Base-by-base conservation (phyloP, 2,113 vertebrate species). In the Podocnemis expansa region DNA sequence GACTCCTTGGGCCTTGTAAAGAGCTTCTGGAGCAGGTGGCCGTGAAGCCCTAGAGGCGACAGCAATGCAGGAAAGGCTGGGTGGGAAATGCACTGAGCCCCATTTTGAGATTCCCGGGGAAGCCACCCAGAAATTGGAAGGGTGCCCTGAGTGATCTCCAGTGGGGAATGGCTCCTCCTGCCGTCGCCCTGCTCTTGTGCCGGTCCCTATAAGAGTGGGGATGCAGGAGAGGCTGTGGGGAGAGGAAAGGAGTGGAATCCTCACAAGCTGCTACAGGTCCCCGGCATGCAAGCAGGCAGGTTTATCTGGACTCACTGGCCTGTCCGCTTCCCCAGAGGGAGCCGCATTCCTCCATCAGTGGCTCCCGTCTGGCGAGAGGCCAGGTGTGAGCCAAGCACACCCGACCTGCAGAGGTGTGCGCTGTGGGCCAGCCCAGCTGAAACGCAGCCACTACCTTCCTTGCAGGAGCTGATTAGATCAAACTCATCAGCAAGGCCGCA, bases 231-330 rank as follows among this genome's bases (percentile, higher is more conserved):
- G n/a, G 45, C 34, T 38, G 67, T 49, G 22, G 41, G 60, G 31
- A 21, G 47, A 52, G 67, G 85, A 41, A 34, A 78, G 93, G 83
- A 22, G 79, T 29, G 58, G 78, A 58, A 49, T 81, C 83, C 43
- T 38, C 70, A 47, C 95, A 90, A 49, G 92, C 88, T 24, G 1
- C 45, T 82, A 82, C 67, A 91, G 22, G 29, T 56, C 70, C n/a
- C 47, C 8, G 88, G 94, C 67, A 95, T 94, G 63, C 24, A 47
- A 34, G 29, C 85, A 13, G 56, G 56, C 94, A 41, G 92, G 94
- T 95, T 85, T 81, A 31, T 63, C 95, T 80, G 78, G 94, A 47
- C 88, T 2, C 19, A 12, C 80, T 27, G 82, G 86, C 83, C 81
- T 2, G 11, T 70, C 73, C 51, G 80, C 86, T 91, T 79, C 76